Base-by-base conservation (phyloP, 35 echinoderm and acorn worm genomes). In the Apostichopus japonicus region DNA sequence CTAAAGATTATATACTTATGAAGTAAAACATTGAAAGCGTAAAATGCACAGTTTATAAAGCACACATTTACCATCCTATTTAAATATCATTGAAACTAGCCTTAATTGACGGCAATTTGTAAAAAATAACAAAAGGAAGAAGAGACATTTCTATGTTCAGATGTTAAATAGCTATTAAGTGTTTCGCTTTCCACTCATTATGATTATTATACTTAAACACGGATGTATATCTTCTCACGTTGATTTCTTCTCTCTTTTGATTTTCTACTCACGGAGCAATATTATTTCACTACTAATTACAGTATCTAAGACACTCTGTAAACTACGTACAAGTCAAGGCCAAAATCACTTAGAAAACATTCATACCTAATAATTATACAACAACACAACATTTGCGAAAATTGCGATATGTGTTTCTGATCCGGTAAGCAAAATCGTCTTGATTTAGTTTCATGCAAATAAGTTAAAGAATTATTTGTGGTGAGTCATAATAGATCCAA, bases 51-150 rank as follows among this genome's bases (percentile, higher is more conserved):
- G n/a, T 24, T 19, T 21, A 75, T 75, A 23, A 19, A 75, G 71
- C 33, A 44, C 71, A 75, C 17, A 75, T 21, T 75, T 19, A n/a
- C 5, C 22, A 75, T 75, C 7, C 7, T 19, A 75, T 75, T 7
- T 4, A 19, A 21, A 19, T 19, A 7, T 75, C 6, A 21, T 23
- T 75, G 71, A 75, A 75, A 21, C 15, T 21, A 75, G 71, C 71
- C 71, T 75, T 75, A 75, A 19, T 75, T 75, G 71, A 61, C 57
- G 22, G 71, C 71, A 75, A 75, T 75, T 75, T 75, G 17, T 75
- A 75, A 75, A 72, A 72, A 19, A 61, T 44, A 44, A 44, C 33
- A 61, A 61, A 61, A 61, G 7, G 57, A 61, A 61, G 6, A 75
- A 75, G 71, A 4, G 33, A 44, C 33, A 75, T 19, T 19, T 75